Base-by-base conservation (phyloP, 2,797 vertebrate genomes). In the Parauchenoglanis punctatus region DNA sequence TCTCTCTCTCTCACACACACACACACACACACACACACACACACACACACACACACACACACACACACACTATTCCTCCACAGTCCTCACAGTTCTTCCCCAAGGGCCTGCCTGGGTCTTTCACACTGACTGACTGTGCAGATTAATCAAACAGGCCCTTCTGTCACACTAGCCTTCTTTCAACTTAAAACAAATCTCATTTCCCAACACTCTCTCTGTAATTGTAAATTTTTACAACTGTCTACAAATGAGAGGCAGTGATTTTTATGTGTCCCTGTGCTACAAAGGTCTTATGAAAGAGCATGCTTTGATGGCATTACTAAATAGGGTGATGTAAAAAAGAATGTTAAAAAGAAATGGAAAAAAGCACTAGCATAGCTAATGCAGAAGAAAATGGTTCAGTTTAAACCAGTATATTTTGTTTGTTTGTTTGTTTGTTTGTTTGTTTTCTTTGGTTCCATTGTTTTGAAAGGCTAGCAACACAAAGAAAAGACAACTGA, bases 141-240 rank as follows among this genome's bases (percentile, higher is more conserved):
- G 91, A 95, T 95, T 95, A 94, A 95, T 96, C 94, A 95, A 94
- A 94, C 91, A 92, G 92, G 89, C 87, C 90, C 91, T 93, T 94
- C 89, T 92, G 90, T 88, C 87, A 89, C 90, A 92, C 56, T 86
- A 86, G 87, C 87, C 92, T 94, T 93, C 87, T 78, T 76, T 40
- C 81, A 52, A 49, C 82, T 87, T 85, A 61, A 85, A 89, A 87
- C 73, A 81, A 89, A 44, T 20, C 46, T 23, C n/a, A 73, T 49
- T 72, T 70, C 73, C 52, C 49, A 83, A 61, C 44, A 75, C 15
- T 65, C 18, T 77, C 89, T 75, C 91, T 93, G 91, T 94, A 94
- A 94, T 93, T 94, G 58, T 89, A 89, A 18, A 88, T 88, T 89
- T 86, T 87, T 84, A 35, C 17, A 46, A 25, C 89, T 88, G 90